phyloP scores from a whole-genome alignment of 2,888 invertebrate genomes.

The Notodonta dromedarius region DNA sequence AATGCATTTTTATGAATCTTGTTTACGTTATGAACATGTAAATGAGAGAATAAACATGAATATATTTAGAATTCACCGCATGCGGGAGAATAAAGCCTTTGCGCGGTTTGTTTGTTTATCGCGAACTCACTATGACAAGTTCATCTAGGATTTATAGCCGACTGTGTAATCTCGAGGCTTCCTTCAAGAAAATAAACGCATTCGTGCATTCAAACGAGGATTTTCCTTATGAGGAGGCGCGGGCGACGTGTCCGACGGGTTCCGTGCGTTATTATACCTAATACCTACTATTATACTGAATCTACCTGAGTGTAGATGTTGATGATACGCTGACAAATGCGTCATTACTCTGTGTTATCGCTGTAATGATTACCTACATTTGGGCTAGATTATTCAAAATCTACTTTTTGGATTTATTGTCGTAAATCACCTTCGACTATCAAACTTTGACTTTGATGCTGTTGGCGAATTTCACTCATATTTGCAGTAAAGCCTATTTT shows the following conservation, averaged over 20 bases:
- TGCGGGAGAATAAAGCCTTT: conserved; percentile 23
- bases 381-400: too few species aligned
- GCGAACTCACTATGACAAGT: conserved; percentile 39
- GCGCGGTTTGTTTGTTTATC: conserved; percentile 20
- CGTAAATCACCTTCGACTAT: too few species aligned
- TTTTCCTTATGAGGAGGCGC: conserved; percentile 63
- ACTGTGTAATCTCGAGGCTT: conserved; percentile 42
- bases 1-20: conserved; percentile 12
- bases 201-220: conserved; percentile 61
- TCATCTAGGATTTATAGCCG: conserved; percentile 47
- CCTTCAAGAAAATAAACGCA: conserved; percentile 48
- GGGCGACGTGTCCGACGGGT: conserved; percentile 46
- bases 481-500: too few species aligned
- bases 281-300: too few species aligned
- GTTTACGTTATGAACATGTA: conserved; percentile 8
- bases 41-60: conserved; percentile 8
- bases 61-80: conserved; percentile 31
- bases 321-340: conserved; percentile 34
- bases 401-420: too few species aligned
- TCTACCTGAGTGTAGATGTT: conserved; percentile 36
- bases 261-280: conserved; percentile 35
- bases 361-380: not conserved
- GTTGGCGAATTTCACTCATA: too few species aligned
- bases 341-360: conserved; percentile 21
- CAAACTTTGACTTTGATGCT: too few species aligned